Evolutionary conservation across 92 coral and sea anemone genomes (phyloP).

Genomic region (Galaxea fascicularis): DNA sequence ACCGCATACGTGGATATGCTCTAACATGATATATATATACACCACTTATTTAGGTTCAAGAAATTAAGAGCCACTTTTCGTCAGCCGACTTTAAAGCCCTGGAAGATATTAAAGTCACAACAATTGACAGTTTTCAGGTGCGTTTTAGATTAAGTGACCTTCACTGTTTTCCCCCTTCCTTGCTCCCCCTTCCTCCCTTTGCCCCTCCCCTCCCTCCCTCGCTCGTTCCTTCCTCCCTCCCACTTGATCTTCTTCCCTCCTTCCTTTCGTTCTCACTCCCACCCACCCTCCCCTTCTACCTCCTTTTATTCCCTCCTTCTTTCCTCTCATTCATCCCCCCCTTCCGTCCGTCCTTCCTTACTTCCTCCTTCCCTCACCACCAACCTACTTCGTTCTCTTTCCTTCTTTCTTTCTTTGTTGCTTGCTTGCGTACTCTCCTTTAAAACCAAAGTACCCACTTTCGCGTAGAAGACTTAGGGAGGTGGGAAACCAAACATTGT

Average conservation of each 20-base stretch:
- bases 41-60: slow-evolving; percentile 39
- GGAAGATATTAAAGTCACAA: slow-evolving; percentile 58
- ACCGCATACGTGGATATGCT: too few species aligned
- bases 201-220: not conserved
- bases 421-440: too few species aligned
- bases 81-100: not conserved
- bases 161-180: not conserved
- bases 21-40: not conserved
- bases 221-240: not conserved
- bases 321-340: too few species aligned
- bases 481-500: too few species aligned
- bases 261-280: too few species aligned
- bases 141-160: not conserved
- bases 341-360: not conserved
- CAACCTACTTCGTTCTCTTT: too few species aligned
- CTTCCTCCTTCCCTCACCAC: not conserved
- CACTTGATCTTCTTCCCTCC: too few species aligned
- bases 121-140: slow-evolving; percentile 89
- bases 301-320: too few species aligned
- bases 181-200: not conserved
- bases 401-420: too few species aligned
- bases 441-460: too few species aligned
- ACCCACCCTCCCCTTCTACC: too few species aligned
- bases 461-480: too few species aligned
- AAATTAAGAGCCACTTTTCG: slow-evolving; percentile 39